Conservation (phyloP, 2,113 vertebrate genomes). For the Nanorana parkeri region DNA sequence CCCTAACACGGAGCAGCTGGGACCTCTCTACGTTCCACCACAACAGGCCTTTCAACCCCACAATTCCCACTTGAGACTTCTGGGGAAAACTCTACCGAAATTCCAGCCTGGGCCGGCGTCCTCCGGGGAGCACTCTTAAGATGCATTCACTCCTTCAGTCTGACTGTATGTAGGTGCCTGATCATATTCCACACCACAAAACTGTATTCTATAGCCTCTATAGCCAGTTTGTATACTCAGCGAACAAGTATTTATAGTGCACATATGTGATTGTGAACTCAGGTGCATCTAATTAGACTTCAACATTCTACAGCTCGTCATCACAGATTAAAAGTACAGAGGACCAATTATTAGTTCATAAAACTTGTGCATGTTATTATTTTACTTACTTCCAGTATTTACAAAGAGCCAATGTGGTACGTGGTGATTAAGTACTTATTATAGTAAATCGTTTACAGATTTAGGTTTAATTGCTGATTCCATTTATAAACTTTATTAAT, state of each 20-base stretch:
- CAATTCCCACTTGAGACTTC: slow-evolving; percentile 50
- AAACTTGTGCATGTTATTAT: too few species aligned
- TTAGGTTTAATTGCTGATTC: too few species aligned
- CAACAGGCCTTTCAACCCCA: slow-evolving; percentile 48
- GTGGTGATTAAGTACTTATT: too few species aligned
- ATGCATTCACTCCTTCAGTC: slow-evolving; percentile 10
- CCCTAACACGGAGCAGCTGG: slow-evolving; percentile 53
- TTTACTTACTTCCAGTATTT: too few species aligned
- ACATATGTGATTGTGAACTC: neutral
- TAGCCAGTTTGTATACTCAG: too few species aligned
- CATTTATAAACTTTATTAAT: too few species aligned
- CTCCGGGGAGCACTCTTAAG: slow-evolving; percentile 6
- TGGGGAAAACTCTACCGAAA: slow-evolving; percentile 46
- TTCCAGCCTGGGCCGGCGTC: slow-evolving; percentile 17
- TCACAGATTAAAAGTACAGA: too few species aligned
- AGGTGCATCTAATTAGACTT: neutral
- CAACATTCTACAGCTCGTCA: neutral
- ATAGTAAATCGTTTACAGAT: too few species aligned
- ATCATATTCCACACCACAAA: neutral
- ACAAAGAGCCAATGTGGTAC: too few species aligned
- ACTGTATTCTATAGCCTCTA: neutral
- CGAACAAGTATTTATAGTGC: too few species aligned
- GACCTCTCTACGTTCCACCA: slow-evolving; percentile 41
- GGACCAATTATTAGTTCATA: too few species aligned
- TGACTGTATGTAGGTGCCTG: neutral